phyloP scores from a whole-genome alignment of 2,113 vertebrate species.

The Eidolon helvum region DNA sequence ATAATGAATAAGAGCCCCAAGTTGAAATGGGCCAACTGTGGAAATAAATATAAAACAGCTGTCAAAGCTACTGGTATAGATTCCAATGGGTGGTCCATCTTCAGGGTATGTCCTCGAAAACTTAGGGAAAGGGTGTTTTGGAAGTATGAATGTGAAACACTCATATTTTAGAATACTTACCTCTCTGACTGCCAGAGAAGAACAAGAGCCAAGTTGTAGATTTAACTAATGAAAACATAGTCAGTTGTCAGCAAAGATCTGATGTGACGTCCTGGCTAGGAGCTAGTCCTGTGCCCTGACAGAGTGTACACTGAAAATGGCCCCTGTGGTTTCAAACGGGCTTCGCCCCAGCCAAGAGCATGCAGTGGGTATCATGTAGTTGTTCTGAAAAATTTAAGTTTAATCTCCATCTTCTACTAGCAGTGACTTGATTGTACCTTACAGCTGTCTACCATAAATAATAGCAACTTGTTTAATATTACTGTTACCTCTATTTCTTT shows the following conservation, averaged over 20 bases:
- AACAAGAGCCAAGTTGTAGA: not conserved
- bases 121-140: not conserved
- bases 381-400: not conserved
- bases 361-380: rapidly evolving
- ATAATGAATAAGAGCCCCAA: slow-evolving; percentile 57
- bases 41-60: slow-evolving; percentile 63
- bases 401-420: not conserved
- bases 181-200: slow-evolving; percentile 17
- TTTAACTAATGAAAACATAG: slow-evolving; percentile 30
- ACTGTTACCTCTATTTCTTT: not conserved
- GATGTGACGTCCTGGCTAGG: not conserved
- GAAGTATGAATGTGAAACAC: not conserved
- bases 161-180: not conserved
- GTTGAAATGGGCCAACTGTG: slow-evolving; percentile 34
- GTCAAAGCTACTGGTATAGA: slow-evolving; percentile 14
- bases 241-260: not conserved
- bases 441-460: not conserved
- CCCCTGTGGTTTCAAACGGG: rapidly evolving
- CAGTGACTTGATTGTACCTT: not conserved
- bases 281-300: not conserved
- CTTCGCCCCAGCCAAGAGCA: not conserved
- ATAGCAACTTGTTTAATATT: not conserved
- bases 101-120: not conserved
- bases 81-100: slow-evolving; percentile 21
- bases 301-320: not conserved